A percentile compares a stretch with the other conserved stretches of the same genome.
Evolutionary conservation across 2,888 invertebrate species (phyloP).

Genomic region (Scaptomyza parva): DNA sequence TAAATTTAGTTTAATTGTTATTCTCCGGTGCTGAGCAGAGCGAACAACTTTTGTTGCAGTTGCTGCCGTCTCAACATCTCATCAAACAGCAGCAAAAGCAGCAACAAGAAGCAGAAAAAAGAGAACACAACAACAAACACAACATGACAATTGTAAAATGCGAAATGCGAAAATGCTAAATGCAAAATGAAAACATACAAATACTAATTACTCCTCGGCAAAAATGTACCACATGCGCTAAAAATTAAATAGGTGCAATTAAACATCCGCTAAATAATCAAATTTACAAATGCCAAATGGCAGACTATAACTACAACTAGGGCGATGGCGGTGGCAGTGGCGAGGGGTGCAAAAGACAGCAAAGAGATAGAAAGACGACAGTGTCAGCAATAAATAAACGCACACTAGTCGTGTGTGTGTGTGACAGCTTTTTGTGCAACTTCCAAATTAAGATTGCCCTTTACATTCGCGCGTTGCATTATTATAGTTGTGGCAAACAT

Average conservation of each 20-base stretch:
- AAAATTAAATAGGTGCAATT: conserved; percentile 84
- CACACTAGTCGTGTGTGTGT: too few relatives aligned
- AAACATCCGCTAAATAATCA: conserved; percentile 84
- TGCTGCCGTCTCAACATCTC: conserved; percentile 24
- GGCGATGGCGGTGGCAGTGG: neutral
- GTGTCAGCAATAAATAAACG: too few relatives aligned
- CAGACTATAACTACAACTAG: neutral
- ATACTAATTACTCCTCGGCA: conserved; percentile 49
- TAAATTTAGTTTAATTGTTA: conserved; percentile 81
- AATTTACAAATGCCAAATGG: conserved; percentile 74
- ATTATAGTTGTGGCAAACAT: too few relatives aligned
- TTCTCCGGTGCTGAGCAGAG: conserved; percentile 71
- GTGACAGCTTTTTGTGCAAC: too few relatives aligned
- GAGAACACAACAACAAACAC: conserved; percentile 34
- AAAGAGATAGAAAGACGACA: too few relatives aligned
- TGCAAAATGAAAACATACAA: conserved; percentile 63
- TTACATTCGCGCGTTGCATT: too few relatives aligned
- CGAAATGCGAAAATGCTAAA: too few relatives aligned
- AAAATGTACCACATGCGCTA: conserved; percentile 55
- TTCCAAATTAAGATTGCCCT: too few relatives aligned
- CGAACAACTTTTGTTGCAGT: conserved; percentile 37
- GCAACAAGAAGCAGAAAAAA: neutral
- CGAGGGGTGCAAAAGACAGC: neutral
- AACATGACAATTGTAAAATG: conserved; percentile 69
- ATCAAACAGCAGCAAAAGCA: conserved; percentile 1